Base-by-base conservation (phyloP, 92 coral and sea anemone genomes). In the Paragorgia papillata region DNA sequence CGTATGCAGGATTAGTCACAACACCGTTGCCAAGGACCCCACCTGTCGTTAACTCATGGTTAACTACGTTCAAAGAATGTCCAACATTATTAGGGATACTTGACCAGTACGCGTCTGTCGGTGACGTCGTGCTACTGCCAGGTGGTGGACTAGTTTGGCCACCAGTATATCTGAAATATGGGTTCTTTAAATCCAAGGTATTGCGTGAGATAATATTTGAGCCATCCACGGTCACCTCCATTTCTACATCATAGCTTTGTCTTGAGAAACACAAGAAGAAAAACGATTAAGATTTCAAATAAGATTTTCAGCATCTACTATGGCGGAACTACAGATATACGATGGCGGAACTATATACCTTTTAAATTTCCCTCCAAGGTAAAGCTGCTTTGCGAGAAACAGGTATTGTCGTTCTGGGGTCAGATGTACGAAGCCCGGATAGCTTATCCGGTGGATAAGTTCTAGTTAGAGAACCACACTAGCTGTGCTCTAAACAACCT, bases 201-300 rank as follows among this genome's bases (percentile, higher is more conserved):
- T 90, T 93, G 74, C 80, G 81, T 18, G 97, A 85, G 33, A 86
- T 75, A 58, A 93, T 83, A 55, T 62, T 86, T 2, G 97, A 88
- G 18, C 97, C 97, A 59, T 93, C 97, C 4, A 93, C 80, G 28
- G 87, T 74, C 5, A 93, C 39, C 39, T 88, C 96, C 18, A 93
- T 79, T 21, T 93, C 97, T 9, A 93, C 97, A 69, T 93, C 97
- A 51, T 93, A 93, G 71, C 97, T 93, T 80, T 93, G 97, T 64
- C 97, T 93, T 63, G 2, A 37, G 61, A 44, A 32, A 37, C 26
- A 57, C 25, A 46, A 54, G 7, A 26, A 12, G 26, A 22, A 15
- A 46, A 19, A 55, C 15, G 46, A 75, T 22, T 15, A n/a, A 9
- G 0, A 6, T 15, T 18, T 9, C 32, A 19, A 57, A 35, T 1